A percentile compares a stretch with the other conserved stretches of the same genome.
Evolutionary conservation across 2,797 vertebrate species (phyloP).

Genomic region (Limosa lapponica): DNA sequence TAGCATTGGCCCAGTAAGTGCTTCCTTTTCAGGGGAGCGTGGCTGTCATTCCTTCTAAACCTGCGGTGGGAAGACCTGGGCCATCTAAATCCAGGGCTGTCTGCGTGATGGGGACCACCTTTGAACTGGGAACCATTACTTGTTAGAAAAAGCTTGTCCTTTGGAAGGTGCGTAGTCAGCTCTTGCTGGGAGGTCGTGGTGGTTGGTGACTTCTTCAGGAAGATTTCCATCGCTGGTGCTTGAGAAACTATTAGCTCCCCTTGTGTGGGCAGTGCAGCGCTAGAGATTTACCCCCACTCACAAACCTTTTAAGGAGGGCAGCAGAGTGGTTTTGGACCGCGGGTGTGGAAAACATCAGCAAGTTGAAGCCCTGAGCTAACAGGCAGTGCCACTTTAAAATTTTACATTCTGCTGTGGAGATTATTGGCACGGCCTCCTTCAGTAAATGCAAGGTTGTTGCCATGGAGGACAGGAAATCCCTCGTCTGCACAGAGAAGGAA

Average conservation of each 20-base stretch:
- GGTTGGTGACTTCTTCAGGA: background rate
- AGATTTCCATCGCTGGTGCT: background rate
- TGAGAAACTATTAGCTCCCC: background rate
- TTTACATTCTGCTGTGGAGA: conserved; percentile 18
- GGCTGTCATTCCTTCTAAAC: background rate
- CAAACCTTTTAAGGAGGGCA: background rate
- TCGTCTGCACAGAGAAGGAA: conserved; percentile 39
- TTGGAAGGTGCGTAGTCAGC: background rate
- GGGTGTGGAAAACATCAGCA: background rate
- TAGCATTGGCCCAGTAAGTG: background rate
- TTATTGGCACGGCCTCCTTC: conserved; percentile 46
- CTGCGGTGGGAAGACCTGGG: background rate
- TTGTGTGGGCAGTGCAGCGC: background rate
- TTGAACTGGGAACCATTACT: background rate
- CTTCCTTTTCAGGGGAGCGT: background rate
- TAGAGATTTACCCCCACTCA: background rate
- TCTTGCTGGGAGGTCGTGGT: background rate
- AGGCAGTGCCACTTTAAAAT: conserved; percentile 51
- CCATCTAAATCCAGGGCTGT: background rate
- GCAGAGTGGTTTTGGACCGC: background rate
- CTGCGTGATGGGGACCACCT: background rate
- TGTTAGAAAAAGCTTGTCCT: background rate
- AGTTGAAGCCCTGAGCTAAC: background rate
- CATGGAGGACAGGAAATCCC: conserved; percentile 75
- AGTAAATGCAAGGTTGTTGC: conserved; percentile 41